phyloP scores from a whole-genome alignment of 2,888 invertebrate genomes.

The Melanostoma scalare region DNA sequence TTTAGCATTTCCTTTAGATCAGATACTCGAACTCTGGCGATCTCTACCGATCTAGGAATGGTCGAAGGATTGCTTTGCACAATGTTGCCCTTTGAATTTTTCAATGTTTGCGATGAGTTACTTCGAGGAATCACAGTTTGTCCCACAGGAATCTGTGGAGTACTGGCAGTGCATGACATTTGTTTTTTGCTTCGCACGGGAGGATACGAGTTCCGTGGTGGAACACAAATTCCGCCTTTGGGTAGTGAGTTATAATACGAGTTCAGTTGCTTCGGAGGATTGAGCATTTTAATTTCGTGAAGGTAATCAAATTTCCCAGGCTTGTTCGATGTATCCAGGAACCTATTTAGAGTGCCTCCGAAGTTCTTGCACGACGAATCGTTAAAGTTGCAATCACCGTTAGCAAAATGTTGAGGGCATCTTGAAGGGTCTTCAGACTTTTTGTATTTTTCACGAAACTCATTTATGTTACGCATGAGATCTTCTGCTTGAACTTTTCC shows the following conservation, averaged over 20 bases:
- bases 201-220: slow-evolving; percentile 86
- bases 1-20: slow-evolving; percentile 81
- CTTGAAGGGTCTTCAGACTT: slow-evolving; percentile 82
- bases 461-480: slow-evolving; percentile 85
- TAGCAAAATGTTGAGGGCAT: slow-evolving; percentile 65
- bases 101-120: slow-evolving; percentile 85
- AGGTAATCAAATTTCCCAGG: slow-evolving; percentile 80
- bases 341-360: slow-evolving; percentile 74
- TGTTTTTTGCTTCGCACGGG: slow-evolving; percentile 84
- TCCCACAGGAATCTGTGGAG: slow-evolving; percentile 41
- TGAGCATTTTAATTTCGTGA: slow-evolving; percentile 80
- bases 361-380: slow-evolving; percentile 29
- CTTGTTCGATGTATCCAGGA: slow-evolving; percentile 51
- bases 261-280: slow-evolving; percentile 78
- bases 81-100: slow-evolving; percentile 72
- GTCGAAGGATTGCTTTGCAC: slow-evolving; percentile 73
- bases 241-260: slow-evolving; percentile 81
- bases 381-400: slow-evolving; percentile 41
- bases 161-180: slow-evolving; percentile 44
- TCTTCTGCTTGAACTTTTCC: slow-evolving; percentile 83
- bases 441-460: slow-evolving; percentile 86
- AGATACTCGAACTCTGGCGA: slow-evolving; percentile 80
- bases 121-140: slow-evolving; percentile 80
- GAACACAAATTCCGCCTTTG: slow-evolving; percentile 84
- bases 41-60: slow-evolving; percentile 81